Evolutionary conservation across 2,797 vertebrate species (phyloP), one percentile per base, ranked within the genome.

Genomic region (Parambassis ranga): DNA sequence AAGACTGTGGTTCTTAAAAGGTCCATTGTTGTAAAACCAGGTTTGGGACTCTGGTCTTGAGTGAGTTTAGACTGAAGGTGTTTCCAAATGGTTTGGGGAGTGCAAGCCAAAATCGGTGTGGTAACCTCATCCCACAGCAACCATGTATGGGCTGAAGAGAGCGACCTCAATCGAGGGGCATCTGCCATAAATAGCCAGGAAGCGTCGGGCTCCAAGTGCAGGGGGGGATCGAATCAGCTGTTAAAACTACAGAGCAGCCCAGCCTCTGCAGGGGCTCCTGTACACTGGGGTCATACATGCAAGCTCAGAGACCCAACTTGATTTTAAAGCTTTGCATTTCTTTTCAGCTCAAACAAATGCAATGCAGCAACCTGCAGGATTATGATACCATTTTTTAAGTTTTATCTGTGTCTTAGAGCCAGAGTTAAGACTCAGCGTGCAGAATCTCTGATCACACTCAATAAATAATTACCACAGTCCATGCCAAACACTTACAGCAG

Each of bases 121-220:
- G 86, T 91, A 87, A 91, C 89, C 75, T 89, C 85, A 91, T 79
- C 87, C 88, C 74, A 75, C 77, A 73, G 79, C 87, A 83, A 74
- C 92, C 92, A 91, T 93, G 91, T 93, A 93, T 86, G 92, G 91
- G 67, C 90, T 87, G 88, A 89, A 88, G 82, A 82, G 77, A 86
- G 78, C 78, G 47, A 83, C 79, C 76, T 75, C 51, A 46, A 80
- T 77, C 38, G 60, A 76, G 53, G 75, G 83, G 90, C 85, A 80
- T 88, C 89, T 82, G 88, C 91, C 92, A 91, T 91, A 92, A 93
- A 93, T 93, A 93, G 91, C 86, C 87, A 75, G 79, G 70, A 51
- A 80, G 83, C 65, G 14, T 56, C n/a, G 20, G 57, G 46, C 77
- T 79, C 48, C 65, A 49, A 37, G 67, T 13, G 35, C 63, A 47